A percentile compares a stretch with the other conserved stretches of the same genome.
These are phyloP conservation scores for Sycophila sp. DNA, from an alignment of 1,140 invertebrate species.

Conservation along the genomic window DNA sequence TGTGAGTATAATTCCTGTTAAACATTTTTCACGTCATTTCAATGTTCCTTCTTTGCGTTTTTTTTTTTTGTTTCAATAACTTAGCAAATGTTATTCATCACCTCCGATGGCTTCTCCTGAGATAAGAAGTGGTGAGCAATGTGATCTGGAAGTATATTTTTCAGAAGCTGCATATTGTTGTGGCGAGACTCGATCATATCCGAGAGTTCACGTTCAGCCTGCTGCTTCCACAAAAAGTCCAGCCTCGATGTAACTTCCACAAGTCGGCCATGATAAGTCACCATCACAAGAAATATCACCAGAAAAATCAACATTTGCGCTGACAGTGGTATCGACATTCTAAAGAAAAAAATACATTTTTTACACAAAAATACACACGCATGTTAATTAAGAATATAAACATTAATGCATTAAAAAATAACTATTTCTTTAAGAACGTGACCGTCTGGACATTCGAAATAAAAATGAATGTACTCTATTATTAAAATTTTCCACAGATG, in stretches of 20 bases:
- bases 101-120: constrained; percentile 77
- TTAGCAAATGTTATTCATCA: constrained; percentile 54
- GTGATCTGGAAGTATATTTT: constrained; percentile 96
- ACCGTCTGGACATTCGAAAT: no score
- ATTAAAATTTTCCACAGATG: no score
- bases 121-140: constrained; percentile 93
- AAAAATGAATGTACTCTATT: constrained; percentile 33
- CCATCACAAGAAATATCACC: constrained; percentile 84
- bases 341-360: no score
- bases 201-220: constrained; percentile 87
- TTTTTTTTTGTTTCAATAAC: no score
- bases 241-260: constrained; percentile 90
- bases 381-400: no score
- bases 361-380: no score
- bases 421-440: no score
- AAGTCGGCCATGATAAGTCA: constrained; percentile 89
- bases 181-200: constrained; percentile 90
- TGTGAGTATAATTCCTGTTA: constrained; percentile 94
- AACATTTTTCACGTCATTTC: no score
- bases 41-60: no score
- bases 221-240: constrained; percentile 96
- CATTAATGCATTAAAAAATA: no score
- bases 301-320: constrained; percentile 84
- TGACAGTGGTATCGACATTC: constrained; percentile 72
- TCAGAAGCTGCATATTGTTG: constrained; percentile 85